phyloP scores from a whole-genome alignment of 1,140 invertebrate genomes.

The Proctacanthus coquilletti region DNA sequence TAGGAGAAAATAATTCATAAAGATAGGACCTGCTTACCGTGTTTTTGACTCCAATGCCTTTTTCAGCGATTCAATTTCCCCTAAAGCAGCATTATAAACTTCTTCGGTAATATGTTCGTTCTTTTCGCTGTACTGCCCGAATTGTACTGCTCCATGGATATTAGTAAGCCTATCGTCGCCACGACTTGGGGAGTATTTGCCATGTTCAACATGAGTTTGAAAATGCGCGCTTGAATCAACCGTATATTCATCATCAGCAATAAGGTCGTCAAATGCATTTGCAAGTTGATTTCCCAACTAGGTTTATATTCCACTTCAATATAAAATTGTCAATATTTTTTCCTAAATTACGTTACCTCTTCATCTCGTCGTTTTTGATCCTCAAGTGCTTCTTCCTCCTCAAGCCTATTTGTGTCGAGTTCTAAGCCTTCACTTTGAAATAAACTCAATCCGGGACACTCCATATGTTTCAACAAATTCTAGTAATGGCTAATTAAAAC shows the following conservation, averaged over 20 bases:
- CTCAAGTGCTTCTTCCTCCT: slow-evolving; percentile 39
- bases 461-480: slow-evolving; percentile 25
- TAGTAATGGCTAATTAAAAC: too few species aligned
- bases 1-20: neutral
- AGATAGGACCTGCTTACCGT: neutral
- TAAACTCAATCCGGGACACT: slow-evolving; percentile 39
- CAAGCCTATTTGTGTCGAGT: slow-evolving; percentile 34
- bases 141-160: slow-evolving; percentile 5
- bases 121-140: slow-evolving; percentile 11
- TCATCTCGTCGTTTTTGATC: slow-evolving; percentile 38
- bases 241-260: slow-evolving; percentile 37
- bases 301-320: slow-evolving; percentile 6
- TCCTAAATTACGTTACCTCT: too few species aligned
- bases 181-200: too few species aligned
- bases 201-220: slow-evolving; percentile 7
- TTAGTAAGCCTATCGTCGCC: neutral
- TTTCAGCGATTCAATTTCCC: neutral
- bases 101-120: slow-evolving; percentile 8
- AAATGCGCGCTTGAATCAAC: slow-evolving; percentile 21
- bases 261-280: slow-evolving; percentile 40
- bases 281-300: slow-evolving; percentile 36
- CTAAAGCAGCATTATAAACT: slow-evolving; percentile 15
- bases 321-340: too few species aligned
- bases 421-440: slow-evolving; percentile 41
- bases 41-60: slow-evolving; percentile 12